Percentiles rank a stretch among this genome's conserved stretches.
Evolutionary conservation across 2,797 vertebrate species (phyloP).

Genomic region (Falco peregrinus): DNA sequence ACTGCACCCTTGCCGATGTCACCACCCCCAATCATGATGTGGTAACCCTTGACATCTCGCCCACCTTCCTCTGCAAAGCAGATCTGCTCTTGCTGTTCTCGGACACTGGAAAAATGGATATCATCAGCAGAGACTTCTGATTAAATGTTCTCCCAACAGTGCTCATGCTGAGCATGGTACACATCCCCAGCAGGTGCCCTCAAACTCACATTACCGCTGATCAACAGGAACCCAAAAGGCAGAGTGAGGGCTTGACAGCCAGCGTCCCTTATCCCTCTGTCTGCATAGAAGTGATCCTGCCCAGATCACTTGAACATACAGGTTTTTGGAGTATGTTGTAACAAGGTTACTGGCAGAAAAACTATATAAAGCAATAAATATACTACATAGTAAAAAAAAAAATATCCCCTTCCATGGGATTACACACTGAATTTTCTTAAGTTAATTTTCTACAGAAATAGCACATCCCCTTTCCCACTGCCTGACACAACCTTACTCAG

Average conservation of each 20-base stretch:
- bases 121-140: neutral
- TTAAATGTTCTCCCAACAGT: neutral
- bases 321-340: neutral
- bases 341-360: neutral
- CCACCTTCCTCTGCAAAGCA: neutral
- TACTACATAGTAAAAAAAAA: neutral
- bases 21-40: neutral
- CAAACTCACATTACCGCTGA: neutral
- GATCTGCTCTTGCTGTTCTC: neutral
- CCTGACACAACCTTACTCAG: neutral
- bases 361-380: neutral
- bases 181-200: neutral
- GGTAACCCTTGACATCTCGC: neutral
- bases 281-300: neutral
- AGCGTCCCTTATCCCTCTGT: neutral
- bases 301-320: neutral
- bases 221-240: neutral
- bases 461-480: neutral
- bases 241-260: neutral
- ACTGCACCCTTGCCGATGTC: neutral
- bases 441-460: neutral
- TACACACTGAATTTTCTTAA: neutral
- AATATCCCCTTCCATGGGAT: neutral
- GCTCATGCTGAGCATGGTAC: neutral
- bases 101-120: neutral